These are phyloP conservation scores for Scaptomyza caliginosa DNA, from an alignment of 2,888 invertebrate species.

Conservation along the genomic window DNA sequence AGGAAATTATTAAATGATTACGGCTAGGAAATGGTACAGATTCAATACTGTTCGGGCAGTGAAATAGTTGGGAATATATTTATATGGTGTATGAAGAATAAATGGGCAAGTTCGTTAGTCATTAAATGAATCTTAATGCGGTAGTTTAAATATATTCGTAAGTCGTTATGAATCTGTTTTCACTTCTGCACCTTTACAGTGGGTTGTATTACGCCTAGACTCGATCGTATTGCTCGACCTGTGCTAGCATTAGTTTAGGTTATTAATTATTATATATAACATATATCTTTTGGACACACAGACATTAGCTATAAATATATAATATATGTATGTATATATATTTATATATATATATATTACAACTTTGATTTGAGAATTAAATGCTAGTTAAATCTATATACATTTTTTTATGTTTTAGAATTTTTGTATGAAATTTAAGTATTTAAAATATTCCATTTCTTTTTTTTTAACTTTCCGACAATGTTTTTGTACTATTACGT, in stretches of 20 bases:
- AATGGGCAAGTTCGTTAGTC: conserved; percentile 39
- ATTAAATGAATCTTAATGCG: conserved; percentile 1
- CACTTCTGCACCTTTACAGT: conserved; percentile 48
- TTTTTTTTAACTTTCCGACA: conserved; percentile 23
- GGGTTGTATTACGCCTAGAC: conserved; percentile 39
- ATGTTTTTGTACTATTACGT: conserved; percentile 55
- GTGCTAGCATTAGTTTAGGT: conserved; percentile 41
- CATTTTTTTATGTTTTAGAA: conserved; percentile 34
- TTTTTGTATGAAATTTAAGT: conserved; percentile 20
- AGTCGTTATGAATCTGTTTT: conserved; percentile 18
- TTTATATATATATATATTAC: no score
- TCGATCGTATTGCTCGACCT: conserved; percentile 44
- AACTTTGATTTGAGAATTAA: conserved; percentile 39
- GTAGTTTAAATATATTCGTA: neutral
- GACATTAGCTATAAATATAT: conserved; percentile 50
- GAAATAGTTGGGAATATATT: conserved; percentile 18
- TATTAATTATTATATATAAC: conserved; percentile 22
- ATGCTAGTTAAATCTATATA: conserved; percentile 51
- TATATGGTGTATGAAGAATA: conserved; percentile 16
- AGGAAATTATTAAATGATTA: conserved; percentile 34
- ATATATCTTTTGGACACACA: conserved; percentile 64
- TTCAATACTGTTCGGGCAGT: conserved; percentile 32
- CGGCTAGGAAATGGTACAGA: conserved; percentile 25
- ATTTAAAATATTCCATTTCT: conserved; percentile 6
- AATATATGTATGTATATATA: no score